These are phyloP conservation scores for Euzophera pinguis DNA, from an alignment of 2,888 invertebrate genomes.

Conservation along the genomic window DNA sequence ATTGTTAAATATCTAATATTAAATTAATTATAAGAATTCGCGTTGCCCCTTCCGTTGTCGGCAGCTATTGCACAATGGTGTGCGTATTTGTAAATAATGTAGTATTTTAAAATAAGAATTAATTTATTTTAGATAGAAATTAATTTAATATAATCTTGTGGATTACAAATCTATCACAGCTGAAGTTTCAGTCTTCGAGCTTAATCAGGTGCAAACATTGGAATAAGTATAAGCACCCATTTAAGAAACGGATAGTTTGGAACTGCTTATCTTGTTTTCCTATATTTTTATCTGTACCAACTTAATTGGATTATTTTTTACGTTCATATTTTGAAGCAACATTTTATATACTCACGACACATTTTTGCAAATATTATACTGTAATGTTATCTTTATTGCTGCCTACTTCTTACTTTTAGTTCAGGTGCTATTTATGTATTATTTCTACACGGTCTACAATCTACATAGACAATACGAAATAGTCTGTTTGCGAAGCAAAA, in stretches of 20 bases:
- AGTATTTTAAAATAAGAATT: slow-evolving; percentile 62
- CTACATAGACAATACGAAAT: slow-evolving; percentile 64
- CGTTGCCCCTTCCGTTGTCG: slow-evolving; percentile 67
- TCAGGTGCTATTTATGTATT: slow-evolving; percentile 35
- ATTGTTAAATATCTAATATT: slow-evolving; percentile 36
- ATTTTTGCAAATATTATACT: too few relatives aligned
- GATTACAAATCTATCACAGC: slow-evolving; percentile 9
- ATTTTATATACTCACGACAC: neutral
- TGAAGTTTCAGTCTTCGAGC: slow-evolving; percentile 13
- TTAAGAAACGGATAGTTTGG: neutral
- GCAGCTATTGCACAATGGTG: slow-evolving; percentile 66
- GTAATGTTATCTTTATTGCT: neutral
- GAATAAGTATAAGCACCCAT: neutral
- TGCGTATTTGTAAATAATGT: slow-evolving; percentile 70
- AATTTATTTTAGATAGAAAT: slow-evolving; percentile 59
- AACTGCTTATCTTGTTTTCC: neutral
- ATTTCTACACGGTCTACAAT: slow-evolving; percentile 34
- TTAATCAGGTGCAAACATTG: slow-evolving; percentile 1
- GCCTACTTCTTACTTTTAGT: neutral
- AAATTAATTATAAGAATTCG: slow-evolving; percentile 29
- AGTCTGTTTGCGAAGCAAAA: slow-evolving; percentile 71
- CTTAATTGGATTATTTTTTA: too few relatives aligned
- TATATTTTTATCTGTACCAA: too few relatives aligned
- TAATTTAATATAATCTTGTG: slow-evolving; percentile 34
- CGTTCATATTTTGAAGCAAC: too few relatives aligned